These are phyloP conservation scores for Drosophila suzukii DNA, from an alignment of 1,140 invertebrate genomes.

Conservation along the genomic window DNA sequence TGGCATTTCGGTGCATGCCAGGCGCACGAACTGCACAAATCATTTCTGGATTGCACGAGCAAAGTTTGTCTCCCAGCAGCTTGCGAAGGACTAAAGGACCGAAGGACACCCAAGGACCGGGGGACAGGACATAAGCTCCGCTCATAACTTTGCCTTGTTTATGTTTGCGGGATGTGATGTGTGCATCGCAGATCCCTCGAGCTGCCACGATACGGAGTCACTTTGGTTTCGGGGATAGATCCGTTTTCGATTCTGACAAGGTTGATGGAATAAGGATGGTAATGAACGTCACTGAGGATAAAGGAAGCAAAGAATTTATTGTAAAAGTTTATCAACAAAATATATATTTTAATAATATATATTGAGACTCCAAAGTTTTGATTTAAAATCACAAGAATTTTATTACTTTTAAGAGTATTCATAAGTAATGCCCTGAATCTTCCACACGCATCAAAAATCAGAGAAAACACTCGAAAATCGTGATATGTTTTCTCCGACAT, in stretches of 20 bases:
- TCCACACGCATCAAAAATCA: constrained; percentile 52
- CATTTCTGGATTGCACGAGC: constrained; percentile 76
- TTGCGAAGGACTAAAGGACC: constrained; percentile 14
- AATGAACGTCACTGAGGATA: constrained; percentile 19
- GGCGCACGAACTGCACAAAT: constrained; percentile 77
- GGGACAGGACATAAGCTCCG: constrained; percentile 70
- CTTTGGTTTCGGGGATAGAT: constrained; percentile 34
- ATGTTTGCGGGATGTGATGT: constrained; percentile 74
- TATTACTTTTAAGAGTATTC: constrained; percentile 18
- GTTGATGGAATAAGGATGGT: not conserved
- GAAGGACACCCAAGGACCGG: constrained; percentile 12
- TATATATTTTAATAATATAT: too few relatives aligned
- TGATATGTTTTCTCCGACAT: constrained; percentile 37
- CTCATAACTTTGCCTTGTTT: constrained; percentile 75
- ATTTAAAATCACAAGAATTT: not conserved
- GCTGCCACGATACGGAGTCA: constrained; percentile 16
- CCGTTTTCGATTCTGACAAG: not conserved
- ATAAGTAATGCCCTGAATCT: constrained; percentile 55
- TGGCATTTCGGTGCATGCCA: constrained; percentile 33
- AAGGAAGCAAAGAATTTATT: not conserved
- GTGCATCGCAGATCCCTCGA: constrained; percentile 32
- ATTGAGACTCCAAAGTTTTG: not conserved
- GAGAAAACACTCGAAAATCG: not conserved
- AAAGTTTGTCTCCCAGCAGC: constrained; percentile 70
- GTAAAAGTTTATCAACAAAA: not conserved